Conservation (phyloP, 2,797 vertebrate genomes). For the Craterocephalus amniculus region DNA sequence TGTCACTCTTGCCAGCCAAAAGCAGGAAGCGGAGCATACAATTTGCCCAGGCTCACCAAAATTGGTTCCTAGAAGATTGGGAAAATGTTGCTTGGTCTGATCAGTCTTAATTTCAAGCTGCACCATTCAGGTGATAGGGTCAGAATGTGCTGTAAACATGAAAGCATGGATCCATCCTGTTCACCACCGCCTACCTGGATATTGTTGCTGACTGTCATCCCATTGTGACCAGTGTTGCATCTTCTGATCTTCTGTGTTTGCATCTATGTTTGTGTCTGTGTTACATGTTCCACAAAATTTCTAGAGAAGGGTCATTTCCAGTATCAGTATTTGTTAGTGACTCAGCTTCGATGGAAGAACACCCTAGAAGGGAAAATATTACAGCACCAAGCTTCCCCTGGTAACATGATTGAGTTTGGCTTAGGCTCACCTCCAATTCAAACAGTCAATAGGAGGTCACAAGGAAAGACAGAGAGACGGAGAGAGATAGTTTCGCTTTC, state of each 20-base stretch:
- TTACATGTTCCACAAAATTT: conserved; percentile 34
- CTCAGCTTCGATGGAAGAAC: conserved; percentile 29
- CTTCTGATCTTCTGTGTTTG: no score
- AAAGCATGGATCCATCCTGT: not conserved
- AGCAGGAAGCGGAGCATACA: no score
- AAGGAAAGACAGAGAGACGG: conserved; percentile 18
- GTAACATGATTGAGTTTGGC: conserved; percentile 58
- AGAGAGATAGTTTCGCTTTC: conserved; percentile 37
- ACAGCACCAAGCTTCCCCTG: conserved; percentile 34
- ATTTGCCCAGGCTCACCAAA: no score
- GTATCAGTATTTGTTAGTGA: conserved; percentile 26
- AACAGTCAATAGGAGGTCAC: conserved; percentile 50
- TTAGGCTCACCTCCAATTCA: conserved; percentile 53
- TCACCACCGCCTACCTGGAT: not conserved
- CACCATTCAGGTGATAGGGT: not conserved
- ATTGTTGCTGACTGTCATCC: conserved; percentile 5
- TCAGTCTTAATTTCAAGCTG: no score
- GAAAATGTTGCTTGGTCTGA: no score
- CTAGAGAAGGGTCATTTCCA: conserved; percentile 38
- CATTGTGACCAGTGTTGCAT: not conserved
- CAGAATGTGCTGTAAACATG: not conserved
- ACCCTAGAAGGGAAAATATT: conserved; percentile 45
- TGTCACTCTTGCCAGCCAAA: no score
- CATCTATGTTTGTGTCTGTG: no score
- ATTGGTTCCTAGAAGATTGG: no score